phyloP scores from a whole-genome alignment of 2,888 invertebrate genomes.

The Cordilura impudica region DNA sequence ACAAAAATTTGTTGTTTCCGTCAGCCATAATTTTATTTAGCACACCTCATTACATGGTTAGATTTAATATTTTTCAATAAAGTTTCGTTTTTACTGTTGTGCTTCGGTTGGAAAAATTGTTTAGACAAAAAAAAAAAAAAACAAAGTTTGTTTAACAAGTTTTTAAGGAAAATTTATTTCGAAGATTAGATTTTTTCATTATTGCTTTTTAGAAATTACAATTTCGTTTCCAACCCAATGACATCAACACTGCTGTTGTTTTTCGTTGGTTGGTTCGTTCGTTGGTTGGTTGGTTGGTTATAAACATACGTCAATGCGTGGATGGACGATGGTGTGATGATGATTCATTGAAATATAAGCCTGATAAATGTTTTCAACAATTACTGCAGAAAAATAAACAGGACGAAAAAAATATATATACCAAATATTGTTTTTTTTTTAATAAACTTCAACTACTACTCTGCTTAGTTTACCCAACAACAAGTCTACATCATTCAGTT shows the following conservation, averaged over 20 bases:
- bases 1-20: constrained; percentile 37
- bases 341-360: constrained; percentile 75
- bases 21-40: constrained; percentile 49
- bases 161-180: constrained; percentile 18
- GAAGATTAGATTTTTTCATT: constrained; percentile 30
- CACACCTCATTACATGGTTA: constrained; percentile 34
- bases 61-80: constrained; percentile 25
- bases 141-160: not conserved
- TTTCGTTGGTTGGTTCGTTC: not conserved
- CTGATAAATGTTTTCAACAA: constrained; percentile 73
- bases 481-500: constrained; percentile 29
- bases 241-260: constrained; percentile 23
- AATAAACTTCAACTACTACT: constrained; percentile 22
- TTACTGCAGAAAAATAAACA: constrained; percentile 58
- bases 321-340: constrained; percentile 57
- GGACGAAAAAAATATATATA: constrained; percentile 1
- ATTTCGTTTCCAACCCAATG: constrained; percentile 9
- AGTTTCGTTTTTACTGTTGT: not conserved
- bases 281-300: not conserved
- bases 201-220: not conserved
- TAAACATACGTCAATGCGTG: not conserved
- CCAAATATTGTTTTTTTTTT: constrained; percentile 18
- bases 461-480: not conserved
- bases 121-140: not conserved
- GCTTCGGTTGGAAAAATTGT: not conserved